A percentile compares a stretch with the other conserved stretches of the same genome.
phyloP scores from a whole-genome alignment of 2,888 invertebrate species.

The Cephus pygmeus region DNA sequence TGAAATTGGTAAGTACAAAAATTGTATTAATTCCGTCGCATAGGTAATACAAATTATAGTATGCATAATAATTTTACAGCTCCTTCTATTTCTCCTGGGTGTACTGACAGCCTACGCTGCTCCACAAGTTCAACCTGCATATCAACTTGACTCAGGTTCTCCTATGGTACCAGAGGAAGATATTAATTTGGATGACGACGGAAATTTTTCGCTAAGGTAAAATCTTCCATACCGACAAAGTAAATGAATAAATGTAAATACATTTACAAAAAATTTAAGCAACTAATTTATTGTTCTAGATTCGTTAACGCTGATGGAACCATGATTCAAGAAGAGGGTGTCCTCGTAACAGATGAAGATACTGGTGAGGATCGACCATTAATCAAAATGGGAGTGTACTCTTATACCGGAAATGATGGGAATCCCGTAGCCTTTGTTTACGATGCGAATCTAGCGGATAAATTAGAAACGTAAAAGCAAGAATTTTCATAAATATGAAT shows the following conservation, averaged over 20 bases:
- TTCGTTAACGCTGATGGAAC: conserved; percentile 19
- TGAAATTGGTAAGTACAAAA: not conserved
- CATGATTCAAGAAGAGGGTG: conserved; percentile 22
- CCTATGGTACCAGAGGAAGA: not conserved
- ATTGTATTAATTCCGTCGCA: not conserved
- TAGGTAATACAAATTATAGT: not conserved
- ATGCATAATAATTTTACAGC: not conserved
- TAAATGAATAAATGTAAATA: not conserved
- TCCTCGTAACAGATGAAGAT: conserved; percentile 19
- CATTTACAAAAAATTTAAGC: not conserved
- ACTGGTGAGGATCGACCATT: conserved; percentile 20
- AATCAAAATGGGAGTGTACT: conserved; percentile 20
- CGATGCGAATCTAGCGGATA: conserved; percentile 9
- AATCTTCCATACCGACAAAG: not conserved
- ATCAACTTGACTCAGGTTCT: not conserved
- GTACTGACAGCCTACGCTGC: not conserved
- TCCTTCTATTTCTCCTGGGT: not conserved
- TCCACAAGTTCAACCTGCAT: not conserved
- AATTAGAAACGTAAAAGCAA: not conserved
- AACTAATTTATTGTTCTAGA: conserved; percentile 10
- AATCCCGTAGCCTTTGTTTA: conserved; percentile 17
- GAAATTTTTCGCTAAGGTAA: not conserved
- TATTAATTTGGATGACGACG: not conserved
- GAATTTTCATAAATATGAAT: not conserved
- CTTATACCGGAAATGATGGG: conserved; percentile 18